These are phyloP conservation scores for Ophthalmolycus amberensis DNA, from an alignment of 2,113 vertebrate genomes.

Conservation along the genomic window DNA sequence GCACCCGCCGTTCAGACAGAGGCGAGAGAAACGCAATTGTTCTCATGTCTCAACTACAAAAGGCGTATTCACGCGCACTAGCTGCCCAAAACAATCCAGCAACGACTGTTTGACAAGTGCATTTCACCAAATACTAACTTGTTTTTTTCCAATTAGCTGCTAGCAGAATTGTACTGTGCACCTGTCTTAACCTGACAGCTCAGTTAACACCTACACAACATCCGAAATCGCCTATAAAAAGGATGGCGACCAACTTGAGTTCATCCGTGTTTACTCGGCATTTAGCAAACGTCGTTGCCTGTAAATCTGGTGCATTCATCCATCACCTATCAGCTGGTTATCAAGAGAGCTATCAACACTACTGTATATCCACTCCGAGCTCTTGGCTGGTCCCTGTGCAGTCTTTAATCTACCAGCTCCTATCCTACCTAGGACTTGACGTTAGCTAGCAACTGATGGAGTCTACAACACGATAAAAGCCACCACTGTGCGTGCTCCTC, in stretches of 20 bases:
- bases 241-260: neutral
- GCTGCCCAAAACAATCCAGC: slow-evolving; percentile 22
- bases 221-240: neutral
- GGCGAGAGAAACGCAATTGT: slow-evolving; percentile 66
- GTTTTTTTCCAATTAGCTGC: slow-evolving; percentile 16
- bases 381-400: neutral
- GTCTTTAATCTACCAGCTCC: slow-evolving; percentile 24
- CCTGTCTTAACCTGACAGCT: slow-evolving; percentile 53
- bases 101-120: slow-evolving; percentile 21
- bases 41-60: slow-evolving; percentile 78
- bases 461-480: slow-evolving; percentile 56
- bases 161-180: slow-evolving; percentile 31
- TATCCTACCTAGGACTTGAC: slow-evolving; percentile 48
- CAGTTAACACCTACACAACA: slow-evolving; percentile 32
- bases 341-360: slow-evolving; percentile 14
- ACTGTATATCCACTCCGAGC: neutral
- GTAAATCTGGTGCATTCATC: slow-evolving; percentile 78
- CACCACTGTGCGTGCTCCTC: slow-evolving; percentile 52
- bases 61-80: slow-evolving; percentile 40
- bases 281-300: slow-evolving; percentile 42
- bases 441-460: slow-evolving; percentile 63
- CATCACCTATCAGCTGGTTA: slow-evolving; percentile 64
- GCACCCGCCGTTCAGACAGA: slow-evolving; percentile 74
- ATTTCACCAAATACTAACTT: slow-evolving; percentile 38
- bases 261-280: slow-evolving; percentile 47